phyloP scores from a whole-genome alignment of 2,888 invertebrate genomes.

The Coelopa pilipes region DNA sequence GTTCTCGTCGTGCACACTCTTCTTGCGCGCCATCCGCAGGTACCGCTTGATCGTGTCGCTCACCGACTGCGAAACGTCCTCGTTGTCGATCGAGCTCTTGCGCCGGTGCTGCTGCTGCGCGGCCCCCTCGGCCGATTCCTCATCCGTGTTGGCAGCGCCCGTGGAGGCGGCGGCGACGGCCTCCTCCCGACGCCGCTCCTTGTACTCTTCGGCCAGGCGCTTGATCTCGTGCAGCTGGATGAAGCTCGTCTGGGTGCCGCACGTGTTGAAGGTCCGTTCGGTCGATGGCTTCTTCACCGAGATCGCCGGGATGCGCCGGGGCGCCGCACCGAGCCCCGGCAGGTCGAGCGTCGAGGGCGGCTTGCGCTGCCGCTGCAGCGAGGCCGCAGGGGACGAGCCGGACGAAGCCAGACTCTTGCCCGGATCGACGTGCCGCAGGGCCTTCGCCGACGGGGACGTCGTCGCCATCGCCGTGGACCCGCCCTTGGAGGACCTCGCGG shows the following conservation, averaged over 20 bases:
- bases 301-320: constrained; percentile 2
- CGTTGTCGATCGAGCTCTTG: constrained; percentile 83
- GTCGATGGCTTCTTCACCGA: constrained; percentile 13
- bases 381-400: not conserved
- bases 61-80: constrained; percentile 87
- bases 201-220: constrained; percentile 57
- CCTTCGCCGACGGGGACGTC: not conserved
- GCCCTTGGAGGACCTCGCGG: not conserved
- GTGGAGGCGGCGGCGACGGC: constrained; percentile 47
- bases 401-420: not conserved
- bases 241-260: constrained; percentile 61
- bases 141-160: constrained; percentile 50
- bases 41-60: constrained; percentile 89
- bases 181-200: constrained; percentile 47
- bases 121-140: constrained; percentile 51
- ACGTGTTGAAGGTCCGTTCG: constrained; percentile 47
- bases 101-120: constrained; percentile 67
- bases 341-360: constrained; percentile 49
- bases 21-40: constrained; percentile 87
- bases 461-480: not conserved
- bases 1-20: constrained; percentile 80
- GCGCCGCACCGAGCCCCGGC: not conserved
- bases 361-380: constrained; percentile 43
- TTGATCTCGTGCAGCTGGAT: constrained; percentile 59
- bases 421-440: not conserved